Evolutionary conservation across 2,113 vertebrate species (phyloP), one percentile per base, ranked within the genome.

Genomic region (Micromys minutus): DNA sequence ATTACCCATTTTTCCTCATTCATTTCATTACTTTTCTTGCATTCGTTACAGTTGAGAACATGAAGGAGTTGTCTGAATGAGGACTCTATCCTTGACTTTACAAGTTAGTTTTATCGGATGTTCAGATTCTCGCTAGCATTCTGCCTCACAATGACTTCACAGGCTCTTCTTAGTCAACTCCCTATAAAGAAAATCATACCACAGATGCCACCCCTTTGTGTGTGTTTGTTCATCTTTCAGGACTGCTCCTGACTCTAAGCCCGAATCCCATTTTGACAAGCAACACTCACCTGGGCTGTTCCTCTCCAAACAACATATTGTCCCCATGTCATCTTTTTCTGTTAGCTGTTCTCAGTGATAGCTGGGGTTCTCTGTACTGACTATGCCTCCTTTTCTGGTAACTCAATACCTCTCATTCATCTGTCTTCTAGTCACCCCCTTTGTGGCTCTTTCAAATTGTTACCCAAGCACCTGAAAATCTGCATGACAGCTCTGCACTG

Each of bases 381-480:
- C 57, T 50, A 15, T 45, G 7, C 61, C 31, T 36, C 17, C 16
- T 57, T 45, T 52, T 29, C 93, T 91, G 74, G 59, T 89, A 87
- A 93, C 74, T 55, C 80, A 72, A 0, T 79, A 74, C 3, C 50
- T 87, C 17, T 7, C 13, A 59, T 84, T 83, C 26, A 76, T 65
- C 31, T 88, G 19, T 84, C 92, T 93, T 71, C 19, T 50, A 87
- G 2, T 71, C 67, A 16, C 39, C 42, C 15, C 26, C 3, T 2
- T 8, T 93, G 63, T 87, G 50, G 84, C 55, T 87, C 0, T 63
- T 89, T 96, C 45, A 69, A 39, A 57, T 19, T 55, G 0, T 92
- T 55, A 75, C 12, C 59, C n/a, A 89, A 50, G 15, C 10, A 42
- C 77, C 93, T 95, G 89, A 63, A 96, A 92, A 61, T 31, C 75